These are phyloP conservation scores for Automeris io DNA, from an alignment of 2,888 invertebrate genomes.

Conservation along the genomic window DNA sequence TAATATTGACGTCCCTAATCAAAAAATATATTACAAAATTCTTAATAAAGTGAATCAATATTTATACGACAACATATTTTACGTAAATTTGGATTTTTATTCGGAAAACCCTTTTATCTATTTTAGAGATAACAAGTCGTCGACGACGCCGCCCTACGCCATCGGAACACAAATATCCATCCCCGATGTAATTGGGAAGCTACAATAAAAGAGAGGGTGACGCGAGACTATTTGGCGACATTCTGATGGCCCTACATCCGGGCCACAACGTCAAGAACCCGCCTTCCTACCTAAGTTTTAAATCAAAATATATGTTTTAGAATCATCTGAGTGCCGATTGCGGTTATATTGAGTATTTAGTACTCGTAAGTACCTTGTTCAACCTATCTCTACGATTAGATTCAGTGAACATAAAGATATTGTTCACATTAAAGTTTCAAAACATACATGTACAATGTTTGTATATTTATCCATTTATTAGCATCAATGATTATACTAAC, in stretches of 20 bases:
- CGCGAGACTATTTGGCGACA: slow-evolving; percentile 35
- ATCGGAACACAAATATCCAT: slow-evolving; percentile 41
- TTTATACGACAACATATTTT: neutral
- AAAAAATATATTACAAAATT: no score
- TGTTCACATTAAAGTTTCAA: no score
- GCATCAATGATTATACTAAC: no score
- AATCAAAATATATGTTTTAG: slow-evolving; percentile 26
- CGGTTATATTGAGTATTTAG: no score
- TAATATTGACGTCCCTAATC: no score
- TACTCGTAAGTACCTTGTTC: no score
- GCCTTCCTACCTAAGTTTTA: slow-evolving; percentile 25
- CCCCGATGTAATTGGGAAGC: slow-evolving; percentile 58
- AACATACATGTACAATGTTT: no score
- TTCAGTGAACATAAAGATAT: no score
- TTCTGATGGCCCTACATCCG: slow-evolving; percentile 29
- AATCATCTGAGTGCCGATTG: no score
- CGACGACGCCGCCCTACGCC: slow-evolving; percentile 15
- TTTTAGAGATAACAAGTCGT: slow-evolving; percentile 37
- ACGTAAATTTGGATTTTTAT: slow-evolving; percentile 23
- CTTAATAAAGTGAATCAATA: neutral
- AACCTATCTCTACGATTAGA: no score
- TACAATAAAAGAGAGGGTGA: slow-evolving; percentile 52
- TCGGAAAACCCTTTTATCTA: slow-evolving; percentile 39
- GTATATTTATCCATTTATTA: no score
- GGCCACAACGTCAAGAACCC: slow-evolving; percentile 23